These are phyloP conservation scores for Heliothis peltigera DNA, from an alignment of 2,888 invertebrate genomes.

Conservation along the genomic window DNA sequence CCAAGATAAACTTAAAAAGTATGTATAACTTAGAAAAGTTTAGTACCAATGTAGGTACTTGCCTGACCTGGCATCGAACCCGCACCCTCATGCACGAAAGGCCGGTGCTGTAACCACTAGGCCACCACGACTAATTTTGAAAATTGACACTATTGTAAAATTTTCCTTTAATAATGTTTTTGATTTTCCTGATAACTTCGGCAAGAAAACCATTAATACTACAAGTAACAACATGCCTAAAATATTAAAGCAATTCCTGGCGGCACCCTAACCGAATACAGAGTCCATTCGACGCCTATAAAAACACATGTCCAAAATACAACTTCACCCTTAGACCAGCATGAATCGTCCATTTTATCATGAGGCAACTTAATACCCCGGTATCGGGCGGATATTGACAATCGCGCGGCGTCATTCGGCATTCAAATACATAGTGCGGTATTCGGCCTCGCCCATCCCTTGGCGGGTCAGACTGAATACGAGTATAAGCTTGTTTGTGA, in stretches of 20 bases:
- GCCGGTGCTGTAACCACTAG: too few relatives aligned
- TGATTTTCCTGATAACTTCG: too few relatives aligned
- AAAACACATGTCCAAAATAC: constrained; percentile 11
- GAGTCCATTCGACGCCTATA: constrained; percentile 11
- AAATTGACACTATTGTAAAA: too few relatives aligned
- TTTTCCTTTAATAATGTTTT: neutral
- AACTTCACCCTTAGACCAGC: constrained; percentile 25
- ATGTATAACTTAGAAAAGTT: too few relatives aligned
- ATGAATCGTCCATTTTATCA: constrained; percentile 49
- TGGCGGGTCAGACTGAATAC: constrained; percentile 40
- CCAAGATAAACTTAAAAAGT: too few relatives aligned
- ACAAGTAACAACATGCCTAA: neutral
- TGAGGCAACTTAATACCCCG: constrained; percentile 50
- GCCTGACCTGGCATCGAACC: too few relatives aligned
- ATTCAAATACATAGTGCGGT: constrained; percentile 64
- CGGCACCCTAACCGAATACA: constrained; percentile 17
- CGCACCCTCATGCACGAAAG: too few relatives aligned
- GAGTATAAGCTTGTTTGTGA: constrained; percentile 33
- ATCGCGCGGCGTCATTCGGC: constrained; percentile 63
- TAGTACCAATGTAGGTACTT: too few relatives aligned
- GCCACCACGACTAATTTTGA: too few relatives aligned
- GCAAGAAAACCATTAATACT: too few relatives aligned
- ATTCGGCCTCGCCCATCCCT: constrained; percentile 41
- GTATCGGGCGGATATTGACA: constrained; percentile 56
- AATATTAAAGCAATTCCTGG: constrained; percentile 27